phyloP scores from a whole-genome alignment of 2,113 vertebrate species.

The Neofelis nebulosa region DNA sequence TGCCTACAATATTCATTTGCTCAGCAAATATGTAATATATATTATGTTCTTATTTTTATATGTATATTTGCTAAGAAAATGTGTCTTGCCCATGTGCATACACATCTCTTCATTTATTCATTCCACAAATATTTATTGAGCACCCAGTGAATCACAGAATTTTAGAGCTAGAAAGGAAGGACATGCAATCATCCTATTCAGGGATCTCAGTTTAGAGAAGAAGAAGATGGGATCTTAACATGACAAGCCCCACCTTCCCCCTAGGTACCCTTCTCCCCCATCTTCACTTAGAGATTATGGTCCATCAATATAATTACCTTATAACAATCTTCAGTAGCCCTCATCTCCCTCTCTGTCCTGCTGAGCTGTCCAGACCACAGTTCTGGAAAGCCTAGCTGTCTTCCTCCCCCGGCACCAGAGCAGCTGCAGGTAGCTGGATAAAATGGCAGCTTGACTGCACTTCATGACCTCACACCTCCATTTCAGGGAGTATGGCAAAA shows the following conservation, averaged over 20 bases:
- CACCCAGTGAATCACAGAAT: background rate
- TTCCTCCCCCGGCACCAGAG: background rate
- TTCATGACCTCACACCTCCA: background rate
- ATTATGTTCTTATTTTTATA: conserved; percentile 50
- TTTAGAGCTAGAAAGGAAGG: background rate
- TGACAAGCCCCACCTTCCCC: background rate
- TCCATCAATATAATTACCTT: background rate
- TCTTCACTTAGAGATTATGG: background rate
- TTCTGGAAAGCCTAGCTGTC: background rate
- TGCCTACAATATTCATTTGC: conserved; percentile 46
- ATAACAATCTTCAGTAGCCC: background rate
- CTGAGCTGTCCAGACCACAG: background rate
- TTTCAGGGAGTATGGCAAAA: background rate
- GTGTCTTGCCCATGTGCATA: background rate
- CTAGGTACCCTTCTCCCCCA: accelerated
- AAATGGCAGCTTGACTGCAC: background rate
- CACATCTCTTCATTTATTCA: conserved; percentile 66
- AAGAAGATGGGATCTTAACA: background rate
- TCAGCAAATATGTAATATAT: conserved; percentile 50
- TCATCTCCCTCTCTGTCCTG: background rate
- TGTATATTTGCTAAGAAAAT: conserved; percentile 53
- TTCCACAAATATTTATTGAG: conserved; percentile 67
- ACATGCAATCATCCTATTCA: background rate
- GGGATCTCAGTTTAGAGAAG: background rate
- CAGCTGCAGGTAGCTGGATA: background rate